These are phyloP conservation scores for Cyprinodon tularosa DNA, from an alignment of 2,113 vertebrate species.

Conservation along the genomic window DNA sequence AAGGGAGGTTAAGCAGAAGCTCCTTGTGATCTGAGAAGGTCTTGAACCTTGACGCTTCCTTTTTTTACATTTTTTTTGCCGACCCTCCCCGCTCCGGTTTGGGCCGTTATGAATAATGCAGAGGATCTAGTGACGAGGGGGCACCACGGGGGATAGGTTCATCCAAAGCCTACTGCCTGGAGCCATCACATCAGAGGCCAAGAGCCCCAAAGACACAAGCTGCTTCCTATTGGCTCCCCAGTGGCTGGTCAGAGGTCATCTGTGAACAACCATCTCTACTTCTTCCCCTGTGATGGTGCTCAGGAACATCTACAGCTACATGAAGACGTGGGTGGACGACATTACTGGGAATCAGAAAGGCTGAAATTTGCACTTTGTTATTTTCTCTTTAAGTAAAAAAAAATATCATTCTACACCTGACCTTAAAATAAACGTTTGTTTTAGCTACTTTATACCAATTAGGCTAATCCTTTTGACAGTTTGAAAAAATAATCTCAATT, in stretches of 20 bases:
- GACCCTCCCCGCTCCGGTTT: slow-evolving; percentile 50
- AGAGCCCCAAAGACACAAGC: slow-evolving; percentile 64
- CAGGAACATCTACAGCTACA: slow-evolving; percentile 65
- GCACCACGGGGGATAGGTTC: slow-evolving; percentile 73
- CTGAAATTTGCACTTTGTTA: slow-evolving; percentile 70
- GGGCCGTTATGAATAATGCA: slow-evolving; percentile 77
- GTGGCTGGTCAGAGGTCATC: slow-evolving; percentile 72
- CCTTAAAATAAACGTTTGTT: slow-evolving; percentile 24
- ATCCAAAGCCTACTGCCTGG: slow-evolving; percentile 77
- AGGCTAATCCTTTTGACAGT: not conserved
- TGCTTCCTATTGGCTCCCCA: slow-evolving; percentile 62
- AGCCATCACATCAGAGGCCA: slow-evolving; percentile 82
- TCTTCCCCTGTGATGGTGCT: slow-evolving; percentile 69
- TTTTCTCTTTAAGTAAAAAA: slow-evolving; percentile 48
- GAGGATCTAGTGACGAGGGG: slow-evolving; percentile 73
- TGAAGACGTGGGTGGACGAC: slow-evolving; percentile 71
- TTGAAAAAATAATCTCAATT: no score
- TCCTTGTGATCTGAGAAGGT: slow-evolving; percentile 81
- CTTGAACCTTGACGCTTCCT: slow-evolving; percentile 76
- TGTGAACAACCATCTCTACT: slow-evolving; percentile 72
- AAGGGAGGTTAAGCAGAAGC: slow-evolving; percentile 82
- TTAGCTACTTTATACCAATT: not conserved
- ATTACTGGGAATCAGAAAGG: slow-evolving; percentile 73
- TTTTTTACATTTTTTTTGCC: slow-evolving; percentile 70
- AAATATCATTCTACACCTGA: slow-evolving; percentile 21